phyloP scores from a whole-genome alignment of 2,888 invertebrate species.

The Molorchus minor region DNA sequence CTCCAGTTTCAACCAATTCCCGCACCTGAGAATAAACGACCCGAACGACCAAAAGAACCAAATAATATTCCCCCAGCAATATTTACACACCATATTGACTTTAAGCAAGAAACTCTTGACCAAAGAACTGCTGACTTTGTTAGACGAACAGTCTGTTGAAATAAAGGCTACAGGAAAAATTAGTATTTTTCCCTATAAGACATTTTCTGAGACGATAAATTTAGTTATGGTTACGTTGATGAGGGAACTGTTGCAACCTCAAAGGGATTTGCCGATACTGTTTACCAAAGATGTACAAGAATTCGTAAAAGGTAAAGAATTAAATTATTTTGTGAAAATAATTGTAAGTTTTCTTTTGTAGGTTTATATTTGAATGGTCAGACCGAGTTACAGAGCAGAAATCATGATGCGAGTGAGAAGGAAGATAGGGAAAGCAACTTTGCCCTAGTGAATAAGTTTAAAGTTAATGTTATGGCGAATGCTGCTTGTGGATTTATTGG shows the following conservation, averaged over 20 bases:
- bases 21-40: constrained; percentile 81
- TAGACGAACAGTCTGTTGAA: constrained; percentile 87
- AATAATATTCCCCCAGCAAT: constrained; percentile 78
- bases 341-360: too few species aligned
- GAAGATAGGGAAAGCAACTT: constrained; percentile 84
- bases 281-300: constrained; percentile 91
- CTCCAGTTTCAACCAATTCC: constrained; percentile 91
- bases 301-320: constrained; percentile 59
- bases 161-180: constrained; percentile 78
- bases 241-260: constrained; percentile 88
- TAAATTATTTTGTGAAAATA: constrained; percentile 60
- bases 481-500: too few species aligned
- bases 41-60: constrained; percentile 69
- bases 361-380: constrained; percentile 91
- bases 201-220: constrained; percentile 94
- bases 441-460: constrained; percentile 87
- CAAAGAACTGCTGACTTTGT: constrained; percentile 77
- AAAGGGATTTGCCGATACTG: constrained; percentile 86
- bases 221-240: constrained; percentile 92
- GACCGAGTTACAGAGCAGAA: constrained; percentile 87
- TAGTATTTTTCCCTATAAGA: constrained; percentile 86
- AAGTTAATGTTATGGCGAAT: constrained; percentile 95
- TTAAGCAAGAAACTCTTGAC: constrained; percentile 86
- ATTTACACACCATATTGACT: constrained; percentile 81
- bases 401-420: constrained; percentile 84